Percentiles rank a stretch among this genome's conserved stretches.
Conservation (phyloP, 2,888 invertebrate species). For the Dusona sp. region DNA sequence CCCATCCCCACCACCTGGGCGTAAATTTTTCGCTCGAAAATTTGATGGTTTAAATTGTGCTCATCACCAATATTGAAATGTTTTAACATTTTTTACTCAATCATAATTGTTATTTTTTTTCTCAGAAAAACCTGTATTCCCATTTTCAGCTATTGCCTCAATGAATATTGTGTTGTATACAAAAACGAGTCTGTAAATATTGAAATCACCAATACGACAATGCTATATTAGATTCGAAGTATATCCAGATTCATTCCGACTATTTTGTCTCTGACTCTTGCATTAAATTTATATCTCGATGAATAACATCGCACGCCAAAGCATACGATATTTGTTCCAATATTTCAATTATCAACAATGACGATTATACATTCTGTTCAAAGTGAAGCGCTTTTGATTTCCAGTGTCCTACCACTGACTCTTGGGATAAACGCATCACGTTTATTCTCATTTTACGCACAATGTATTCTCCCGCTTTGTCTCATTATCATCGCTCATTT, state of each 20-base stretch:
- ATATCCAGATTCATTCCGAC: not conserved
- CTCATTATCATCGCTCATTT: constrained; percentile 16
- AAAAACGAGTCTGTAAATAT: not conserved
- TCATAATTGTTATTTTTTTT: not conserved
- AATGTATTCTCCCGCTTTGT: constrained; percentile 6
- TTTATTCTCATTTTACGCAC: constrained; percentile 27
- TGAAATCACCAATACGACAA: not conserved
- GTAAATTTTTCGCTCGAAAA: too few relatives aligned
- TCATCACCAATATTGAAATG: too few relatives aligned
- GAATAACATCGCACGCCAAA: not conserved
- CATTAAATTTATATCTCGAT: not conserved
- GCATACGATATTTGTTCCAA: not conserved
- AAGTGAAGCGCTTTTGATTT: not conserved
- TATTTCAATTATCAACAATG: not conserved
- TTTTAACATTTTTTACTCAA: too few relatives aligned
- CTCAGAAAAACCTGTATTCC: too few relatives aligned
- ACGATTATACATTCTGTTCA: not conserved
- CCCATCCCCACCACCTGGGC: too few relatives aligned
- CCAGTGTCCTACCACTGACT: not conserved
- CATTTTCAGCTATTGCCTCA: not conserved
- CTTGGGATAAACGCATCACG: constrained; percentile 25
- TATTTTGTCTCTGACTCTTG: not conserved
- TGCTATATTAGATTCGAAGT: not conserved
- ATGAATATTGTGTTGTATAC: not conserved
- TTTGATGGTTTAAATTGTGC: too few relatives aligned